Evolutionary conservation across 53 echinoderm and acorn worm genomes (phyloP), one percentile per base, ranked within the genome.

Genomic region (Henricia sp.): DNA sequence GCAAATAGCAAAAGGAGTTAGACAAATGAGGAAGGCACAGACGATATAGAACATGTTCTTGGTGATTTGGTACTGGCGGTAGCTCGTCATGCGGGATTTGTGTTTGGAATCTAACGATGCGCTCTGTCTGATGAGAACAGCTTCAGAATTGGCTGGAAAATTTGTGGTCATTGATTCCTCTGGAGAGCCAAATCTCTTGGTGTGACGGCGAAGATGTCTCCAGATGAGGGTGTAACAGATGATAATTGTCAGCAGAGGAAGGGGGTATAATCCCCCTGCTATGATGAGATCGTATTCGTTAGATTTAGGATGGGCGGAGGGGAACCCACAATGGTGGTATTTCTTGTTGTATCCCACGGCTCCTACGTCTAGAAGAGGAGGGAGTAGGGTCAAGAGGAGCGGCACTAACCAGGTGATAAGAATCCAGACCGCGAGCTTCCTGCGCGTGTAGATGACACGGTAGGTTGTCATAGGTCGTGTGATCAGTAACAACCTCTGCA

Each of bases 41-140:
- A 91, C 88, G 52, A 91, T 83, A 71, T 91, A 91, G 64, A 84
- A 88, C 36, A 91, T 68, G 38, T 91, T 91, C 64, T 88, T 88
- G 3, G 91, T 91, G 36, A 91, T 84, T 55, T 88, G 70, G 2
- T 66, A 28, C 66, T 91, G 88, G 8, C 85, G 85, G 6, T 66
- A 52, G 34, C 46, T 84, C 55, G 2, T 50, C 29, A 24, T 0
- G 63, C 16, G 0, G 48, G 39, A 39, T 26, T 14, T 26, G 12
- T 37, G 60, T 4, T 9, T 55, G 55, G n/a, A 24, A 24, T n/a
- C 10, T 19, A 55, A 55, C n/a, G n/a, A 5, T 55, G n/a, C 52
- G 17, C 43, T 43, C 8, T 9, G 38, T 4, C 0, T 68, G n/a
- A n/a, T n/a, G 23, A 11, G 38, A 6, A 38, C 77, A n/a, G 70